phyloP scores from a whole-genome alignment of 2,797 vertebrate genomes.

The Aratinga solstitialis region DNA sequence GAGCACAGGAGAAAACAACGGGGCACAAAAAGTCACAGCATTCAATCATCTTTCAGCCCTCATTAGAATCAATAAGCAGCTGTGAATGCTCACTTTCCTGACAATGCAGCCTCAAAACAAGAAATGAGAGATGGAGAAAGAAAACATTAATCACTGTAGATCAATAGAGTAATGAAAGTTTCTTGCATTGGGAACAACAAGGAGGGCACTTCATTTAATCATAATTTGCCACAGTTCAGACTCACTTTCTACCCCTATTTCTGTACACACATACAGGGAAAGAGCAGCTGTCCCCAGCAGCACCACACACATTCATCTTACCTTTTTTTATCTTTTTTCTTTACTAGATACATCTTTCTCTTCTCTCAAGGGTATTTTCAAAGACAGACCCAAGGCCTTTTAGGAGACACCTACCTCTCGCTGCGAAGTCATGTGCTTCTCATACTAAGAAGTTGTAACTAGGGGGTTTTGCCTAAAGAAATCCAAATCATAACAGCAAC shows the following conservation, averaged over 20 bases:
- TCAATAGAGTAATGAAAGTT: slow-evolving; percentile 29
- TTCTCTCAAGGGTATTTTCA: background rate
- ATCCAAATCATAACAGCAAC: background rate
- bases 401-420: background rate
- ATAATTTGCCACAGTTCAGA: slow-evolving; percentile 36
- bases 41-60: slow-evolving; percentile 41
- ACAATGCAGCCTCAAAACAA: background rate
- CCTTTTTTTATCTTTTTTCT: background rate
- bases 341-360: background rate
- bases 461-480: background rate
- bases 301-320: background rate
- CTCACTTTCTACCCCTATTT: background rate
- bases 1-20: background rate
- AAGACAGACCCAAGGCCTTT: background rate
- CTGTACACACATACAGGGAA: background rate
- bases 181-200: slow-evolving; percentile 10
- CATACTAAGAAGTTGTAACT: background rate
- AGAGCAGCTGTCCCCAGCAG: background rate
- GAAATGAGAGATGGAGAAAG: background rate
- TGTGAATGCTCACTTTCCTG: background rate
- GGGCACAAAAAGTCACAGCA: slow-evolving; percentile 24
- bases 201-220: slow-evolving; percentile 21
- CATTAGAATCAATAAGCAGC: slow-evolving; percentile 47
- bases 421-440: background rate
- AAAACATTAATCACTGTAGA: slow-evolving; percentile 1